Percentiles rank a stretch among this genome's conserved stretches.
Evolutionary conservation across 2,888 invertebrate genomes (phyloP).

Genomic region (Esperia sulphurella): DNA sequence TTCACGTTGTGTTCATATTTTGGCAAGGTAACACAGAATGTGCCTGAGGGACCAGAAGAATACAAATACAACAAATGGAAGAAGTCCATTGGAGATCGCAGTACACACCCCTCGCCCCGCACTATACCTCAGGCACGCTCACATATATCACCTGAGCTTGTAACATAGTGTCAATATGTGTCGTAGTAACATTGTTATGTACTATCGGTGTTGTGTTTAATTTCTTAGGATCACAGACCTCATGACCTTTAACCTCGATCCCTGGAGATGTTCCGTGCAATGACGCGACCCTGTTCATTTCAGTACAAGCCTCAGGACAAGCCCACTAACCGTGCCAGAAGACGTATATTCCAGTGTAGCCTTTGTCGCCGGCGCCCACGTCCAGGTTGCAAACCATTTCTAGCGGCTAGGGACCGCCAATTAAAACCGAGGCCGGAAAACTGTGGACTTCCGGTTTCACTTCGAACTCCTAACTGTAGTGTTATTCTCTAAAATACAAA

Average conservation of each 20-base stretch:
- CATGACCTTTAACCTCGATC: slow-evolving; percentile 35
- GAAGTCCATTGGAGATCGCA: too few relatives aligned
- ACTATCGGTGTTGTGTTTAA: slow-evolving; percentile 12
- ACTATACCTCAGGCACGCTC: too few relatives aligned
- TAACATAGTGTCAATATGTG: slow-evolving; percentile 1
- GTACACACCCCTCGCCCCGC: too few relatives aligned
- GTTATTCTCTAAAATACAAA: too few relatives aligned
- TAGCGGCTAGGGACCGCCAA: slow-evolving; percentile 42
- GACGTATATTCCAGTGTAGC: slow-evolving; percentile 55
- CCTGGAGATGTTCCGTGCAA: background rate
- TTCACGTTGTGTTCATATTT: too few relatives aligned
- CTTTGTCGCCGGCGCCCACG: slow-evolving; percentile 40
- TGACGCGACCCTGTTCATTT: slow-evolving; percentile 59
- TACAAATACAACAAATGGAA: too few relatives aligned
- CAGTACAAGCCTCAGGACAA: slow-evolving; percentile 76
- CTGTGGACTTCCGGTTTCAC: background rate
- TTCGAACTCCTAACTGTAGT: too few relatives aligned
- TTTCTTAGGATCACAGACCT: too few relatives aligned
- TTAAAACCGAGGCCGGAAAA: slow-evolving; percentile 14
- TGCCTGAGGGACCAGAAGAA: background rate
- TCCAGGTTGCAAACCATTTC: slow-evolving; percentile 65
- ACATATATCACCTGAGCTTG: background rate
- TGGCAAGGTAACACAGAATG: background rate
- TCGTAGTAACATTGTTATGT: slow-evolving; percentile 1
- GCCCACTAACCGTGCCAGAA: slow-evolving; percentile 67